phyloP scores from a whole-genome alignment of 2,888 invertebrate genomes.

The Eurytoma adleriae region DNA sequence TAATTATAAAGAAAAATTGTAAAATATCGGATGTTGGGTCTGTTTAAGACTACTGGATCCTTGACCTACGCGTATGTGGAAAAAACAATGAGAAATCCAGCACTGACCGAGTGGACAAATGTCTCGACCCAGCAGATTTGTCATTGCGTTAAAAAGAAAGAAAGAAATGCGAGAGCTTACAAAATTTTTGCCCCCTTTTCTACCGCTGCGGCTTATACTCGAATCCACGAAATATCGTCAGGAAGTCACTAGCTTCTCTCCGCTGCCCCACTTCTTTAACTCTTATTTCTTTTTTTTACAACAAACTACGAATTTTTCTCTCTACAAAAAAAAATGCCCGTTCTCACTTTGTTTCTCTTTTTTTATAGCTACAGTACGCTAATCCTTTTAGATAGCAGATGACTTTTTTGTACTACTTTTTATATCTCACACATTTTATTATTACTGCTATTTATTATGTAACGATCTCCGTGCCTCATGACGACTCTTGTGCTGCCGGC shows the following conservation, averaged over 20 bases:
- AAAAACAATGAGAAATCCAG: conserved; percentile 34
- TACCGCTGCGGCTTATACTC: conserved; percentile 37
- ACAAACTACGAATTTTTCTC: conserved; percentile 6
- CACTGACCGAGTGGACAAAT: conserved; percentile 29
- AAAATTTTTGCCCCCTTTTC: conserved; percentile 30
- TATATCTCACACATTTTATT: conserved; percentile 21
- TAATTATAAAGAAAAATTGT: not conserved
- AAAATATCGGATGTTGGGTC: conserved; percentile 18
- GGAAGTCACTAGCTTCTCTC: conserved; percentile 52
- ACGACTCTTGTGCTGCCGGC: conserved; percentile 39
- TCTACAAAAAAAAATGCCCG: not conserved
- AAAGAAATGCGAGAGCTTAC: conserved; percentile 24
- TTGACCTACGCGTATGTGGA: not conserved
- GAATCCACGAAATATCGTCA: conserved; percentile 33
- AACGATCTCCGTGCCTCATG: conserved; percentile 1
- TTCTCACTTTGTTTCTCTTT: conserved; percentile 5
- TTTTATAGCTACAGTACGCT: conserved; percentile 35
- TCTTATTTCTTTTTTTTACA: too few species aligned
- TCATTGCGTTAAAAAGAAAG: conserved; percentile 14
- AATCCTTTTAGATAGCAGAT: conserved; percentile 37
- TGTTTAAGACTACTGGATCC: conserved; percentile 5
- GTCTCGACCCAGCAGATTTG: conserved; percentile 32
- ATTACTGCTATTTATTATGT: conserved; percentile 37
- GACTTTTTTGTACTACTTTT: conserved; percentile 39
- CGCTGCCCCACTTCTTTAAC: conserved; percentile 4